These are phyloP conservation scores for Gonocerus acuteangulatus DNA, from an alignment of 2,888 invertebrate species.

Conservation along the genomic window DNA sequence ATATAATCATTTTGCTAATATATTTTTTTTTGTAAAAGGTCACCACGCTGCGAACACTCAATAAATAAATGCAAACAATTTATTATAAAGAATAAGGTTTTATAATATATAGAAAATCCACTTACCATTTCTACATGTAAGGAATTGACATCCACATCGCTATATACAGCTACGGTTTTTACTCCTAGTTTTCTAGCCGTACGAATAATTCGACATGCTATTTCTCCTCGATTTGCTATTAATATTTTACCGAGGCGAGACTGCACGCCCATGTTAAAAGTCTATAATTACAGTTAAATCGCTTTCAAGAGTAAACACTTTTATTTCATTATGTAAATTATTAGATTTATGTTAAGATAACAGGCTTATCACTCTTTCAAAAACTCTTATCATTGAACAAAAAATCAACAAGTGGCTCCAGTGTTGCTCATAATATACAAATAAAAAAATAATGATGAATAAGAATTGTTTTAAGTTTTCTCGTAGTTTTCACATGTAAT, in stretches of 20 bases:
- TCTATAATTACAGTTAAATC: no score
- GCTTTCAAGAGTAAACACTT: no score
- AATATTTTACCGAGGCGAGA: constrained; percentile 18
- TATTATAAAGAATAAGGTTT: no score
- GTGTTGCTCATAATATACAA: not conserved
- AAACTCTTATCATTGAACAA: not conserved
- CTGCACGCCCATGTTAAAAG: constrained; percentile 9
- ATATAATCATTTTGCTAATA: no score
- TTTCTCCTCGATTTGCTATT: constrained; percentile 61
- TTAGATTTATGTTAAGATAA: no score
- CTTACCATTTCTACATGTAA: constrained; percentile 70
- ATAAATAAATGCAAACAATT: no score
- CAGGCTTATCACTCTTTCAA: not conserved
- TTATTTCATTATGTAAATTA: no score
- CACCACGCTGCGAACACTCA: no score
- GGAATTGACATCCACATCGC: constrained; percentile 80
- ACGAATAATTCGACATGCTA: constrained; percentile 85
- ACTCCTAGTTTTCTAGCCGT: constrained; percentile 83
- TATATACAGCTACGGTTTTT: constrained; percentile 89
- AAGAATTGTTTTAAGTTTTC: no score
- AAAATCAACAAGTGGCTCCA: not conserved
- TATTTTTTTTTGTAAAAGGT: no score
- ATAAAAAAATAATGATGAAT: no score
- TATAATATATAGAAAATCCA: not conserved
- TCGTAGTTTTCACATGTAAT: no score